Percentiles rank a stretch among this genome's conserved stretches.
Evolutionary conservation across 2,888 invertebrate species (phyloP).

Genomic region (Cepaea hortensis): DNA sequence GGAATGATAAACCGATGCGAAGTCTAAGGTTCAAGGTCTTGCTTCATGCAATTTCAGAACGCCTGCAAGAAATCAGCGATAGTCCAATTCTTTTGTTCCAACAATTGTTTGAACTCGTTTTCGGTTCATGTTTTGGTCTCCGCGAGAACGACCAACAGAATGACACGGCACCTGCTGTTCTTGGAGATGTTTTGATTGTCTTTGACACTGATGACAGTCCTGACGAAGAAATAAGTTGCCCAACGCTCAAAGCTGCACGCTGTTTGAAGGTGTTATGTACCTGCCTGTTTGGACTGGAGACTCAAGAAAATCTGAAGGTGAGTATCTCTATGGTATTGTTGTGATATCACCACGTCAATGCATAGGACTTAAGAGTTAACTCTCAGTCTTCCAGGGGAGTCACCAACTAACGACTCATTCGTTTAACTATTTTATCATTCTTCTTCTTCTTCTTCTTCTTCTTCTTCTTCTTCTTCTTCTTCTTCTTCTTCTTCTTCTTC

Average conservation of each 20-base stretch:
- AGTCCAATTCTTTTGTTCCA: not conserved
- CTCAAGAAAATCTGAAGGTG: slow-evolving; percentile 12
- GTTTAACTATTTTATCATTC: too few relatives aligned
- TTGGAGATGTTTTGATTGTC: slow-evolving; percentile 1
- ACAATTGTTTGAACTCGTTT: not conserved
- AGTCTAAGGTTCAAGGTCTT: not conserved
- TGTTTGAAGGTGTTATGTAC: not conserved
- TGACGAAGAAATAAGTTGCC: not conserved
- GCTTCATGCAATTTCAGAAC: not conserved
- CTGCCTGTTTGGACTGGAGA: slow-evolving; percentile 13
- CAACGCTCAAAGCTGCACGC: not conserved
- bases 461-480: too few relatives aligned
- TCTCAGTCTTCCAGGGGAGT: too few relatives aligned
- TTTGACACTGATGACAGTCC: not conserved
- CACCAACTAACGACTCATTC: too few relatives aligned
- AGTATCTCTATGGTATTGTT: too few relatives aligned
- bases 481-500: too few relatives aligned
- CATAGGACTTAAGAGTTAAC: too few relatives aligned
- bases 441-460: too few relatives aligned
- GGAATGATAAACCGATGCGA: not conserved
- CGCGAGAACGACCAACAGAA: not conserved
- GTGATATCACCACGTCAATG: too few relatives aligned
- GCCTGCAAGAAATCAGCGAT: not conserved
- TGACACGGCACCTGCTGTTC: too few relatives aligned
- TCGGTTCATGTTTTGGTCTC: not conserved